Base-by-base conservation (phyloP, 2,888 invertebrate species). In the Papilio protenor region DNA sequence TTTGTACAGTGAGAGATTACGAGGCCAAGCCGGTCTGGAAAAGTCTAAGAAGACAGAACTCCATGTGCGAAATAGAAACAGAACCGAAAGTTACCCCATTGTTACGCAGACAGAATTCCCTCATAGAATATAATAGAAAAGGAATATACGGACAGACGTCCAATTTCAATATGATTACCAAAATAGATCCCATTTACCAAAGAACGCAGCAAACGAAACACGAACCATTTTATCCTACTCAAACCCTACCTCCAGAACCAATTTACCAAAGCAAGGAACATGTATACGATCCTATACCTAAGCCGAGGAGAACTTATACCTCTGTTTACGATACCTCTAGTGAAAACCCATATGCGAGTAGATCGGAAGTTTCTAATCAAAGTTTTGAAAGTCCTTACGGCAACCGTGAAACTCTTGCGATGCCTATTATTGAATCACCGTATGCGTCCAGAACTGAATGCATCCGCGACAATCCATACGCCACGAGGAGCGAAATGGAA, bases 121-220 rank as follows among this genome's bases (percentile, higher is more conserved):
- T 95, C 18, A 95, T 95, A 83, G 95, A 95, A 81, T 94, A 95
- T 85, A 94, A 94, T 81, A 91, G 94, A 82, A 88, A 92, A 88
- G 94, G 92, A 55, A 89, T 93, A 83, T 94, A 94, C 84, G 93
- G 93, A 80, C 94, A 93, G 79, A 89, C 89, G n/a, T 86, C 90
- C 82, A 93, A 87, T 89, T 95, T 94, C 90, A 95, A 95, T 86
- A 91, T 95, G 92, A 95, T 95, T 84, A 95, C 95, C 88, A 94
- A 94, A 91, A 95, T 95, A 90, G 95, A 95, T 84, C 95, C 95
- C 69, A 93, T 95, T 84, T 95, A 95, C 93, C 95, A 95, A 94
- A 93, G 95, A 91, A 93, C 92, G 78, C 92, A 93, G 81, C 94
- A 94, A 87, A 89, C 87, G 77, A 94, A 93, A 85, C 94, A 95